Evolutionary conservation across 2,888 invertebrate species (phyloP), one percentile per base, ranked within the genome.

Genomic region (Heliconius aoede): DNA sequence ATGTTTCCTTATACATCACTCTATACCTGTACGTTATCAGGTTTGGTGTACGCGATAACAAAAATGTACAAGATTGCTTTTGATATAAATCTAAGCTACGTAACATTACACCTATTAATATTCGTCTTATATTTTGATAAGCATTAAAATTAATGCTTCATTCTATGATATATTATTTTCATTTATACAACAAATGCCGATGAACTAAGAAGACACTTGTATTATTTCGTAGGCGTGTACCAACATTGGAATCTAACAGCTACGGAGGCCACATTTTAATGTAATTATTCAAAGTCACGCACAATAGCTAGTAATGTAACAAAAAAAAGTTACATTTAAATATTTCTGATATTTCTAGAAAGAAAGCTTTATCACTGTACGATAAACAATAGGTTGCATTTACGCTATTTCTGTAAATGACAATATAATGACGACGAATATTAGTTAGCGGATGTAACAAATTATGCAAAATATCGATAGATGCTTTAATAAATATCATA

Each of bases 151-250:
- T 11, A 55, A 51, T 32, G 65, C 64, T 69, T 69, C 13, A 1
- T 30, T 30, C 28, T 69, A n/a, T 13, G 9, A 28, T 30, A 51
- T 28, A 30, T 55, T 55, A 28, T 55, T 30, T 24, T 15, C 24
- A 15, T 69, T 68, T 55, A n/a, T n/a, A 69, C 28, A 55, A 32
- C 9, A 55, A n/a, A 80, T 73, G 79, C 79, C 79, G 76, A 32
- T 69, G 55, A 69, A 55, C 55, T 55, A 15, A 69, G 69, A 55
- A 72, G 73, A 72, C 67, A 55, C 30, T 46, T 65, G 40, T 46
- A 73, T 65, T 32, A 36, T 77, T 77, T 58, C 40, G 90, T 91
- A 86, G 91, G 91, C 86, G 91, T 88, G 85, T 86, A 87, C 86
- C 83, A 87, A 88, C 87, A 88, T 51, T 69, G 24, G 69, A 86